phyloP scores from a whole-genome alignment of 2,888 invertebrate species.

The Maniola hyperantus region DNA sequence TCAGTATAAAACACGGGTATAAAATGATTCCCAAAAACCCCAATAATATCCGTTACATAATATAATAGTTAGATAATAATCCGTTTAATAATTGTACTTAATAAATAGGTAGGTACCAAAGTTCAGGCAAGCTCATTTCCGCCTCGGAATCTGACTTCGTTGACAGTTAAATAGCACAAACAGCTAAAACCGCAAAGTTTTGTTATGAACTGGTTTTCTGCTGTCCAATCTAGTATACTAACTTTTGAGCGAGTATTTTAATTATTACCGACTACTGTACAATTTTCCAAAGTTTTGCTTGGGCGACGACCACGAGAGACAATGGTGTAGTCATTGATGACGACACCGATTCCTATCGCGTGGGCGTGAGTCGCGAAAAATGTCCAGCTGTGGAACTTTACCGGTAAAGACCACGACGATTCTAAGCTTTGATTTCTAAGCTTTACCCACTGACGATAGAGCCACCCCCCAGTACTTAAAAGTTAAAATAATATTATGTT shows the following conservation, averaged over 20 bases:
- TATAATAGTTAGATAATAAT: too few relatives aligned
- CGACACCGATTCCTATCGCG: too few relatives aligned
- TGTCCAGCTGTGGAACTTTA: background rate
- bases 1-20: too few relatives aligned
- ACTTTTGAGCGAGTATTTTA: background rate
- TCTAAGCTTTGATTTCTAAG: too few relatives aligned
- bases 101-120: background rate
- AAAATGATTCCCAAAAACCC: too few relatives aligned
- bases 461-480: too few relatives aligned
- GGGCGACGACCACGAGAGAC: background rate
- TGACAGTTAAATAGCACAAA: conserved; percentile 11
- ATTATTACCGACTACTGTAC: background rate
- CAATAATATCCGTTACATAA: too few relatives aligned
- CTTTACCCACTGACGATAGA: too few relatives aligned
- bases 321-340: too few relatives aligned
- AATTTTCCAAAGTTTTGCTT: background rate
- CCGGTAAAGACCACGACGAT: too few relatives aligned
- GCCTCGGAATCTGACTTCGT: background rate
- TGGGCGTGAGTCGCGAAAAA: background rate
- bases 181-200: background rate
- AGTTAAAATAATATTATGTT: too few relatives aligned
- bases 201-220: conserved; percentile 1
- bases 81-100: too few relatives aligned
- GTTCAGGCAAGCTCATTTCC: conserved; percentile 5
- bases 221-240: background rate